Conservation (phyloP, 2,113 vertebrate species). For the Tichodroma muraria region DNA sequence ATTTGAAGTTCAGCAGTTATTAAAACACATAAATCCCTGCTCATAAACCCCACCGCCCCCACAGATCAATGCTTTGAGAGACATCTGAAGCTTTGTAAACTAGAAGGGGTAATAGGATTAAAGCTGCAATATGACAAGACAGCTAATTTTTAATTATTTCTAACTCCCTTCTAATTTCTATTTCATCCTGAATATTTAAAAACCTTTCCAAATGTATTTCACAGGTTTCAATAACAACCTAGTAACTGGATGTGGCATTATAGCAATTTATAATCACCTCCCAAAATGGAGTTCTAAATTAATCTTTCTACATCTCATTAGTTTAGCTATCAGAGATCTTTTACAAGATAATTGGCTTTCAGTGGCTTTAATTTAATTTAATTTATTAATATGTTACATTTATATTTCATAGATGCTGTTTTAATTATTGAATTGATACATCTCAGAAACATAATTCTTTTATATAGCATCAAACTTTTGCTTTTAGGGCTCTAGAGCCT, state of each 20-base stretch:
- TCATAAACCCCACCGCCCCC: not conserved
- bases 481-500: slow-evolving; percentile 7
- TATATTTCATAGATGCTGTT: slow-evolving; percentile 56
- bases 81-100: slow-evolving; percentile 25
- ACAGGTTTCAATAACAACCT: slow-evolving; percentile 47
- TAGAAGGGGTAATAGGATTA: slow-evolving; percentile 8
- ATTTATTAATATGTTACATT: slow-evolving; percentile 60
- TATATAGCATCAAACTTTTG: slow-evolving; percentile 21
- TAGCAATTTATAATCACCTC: slow-evolving; percentile 54
- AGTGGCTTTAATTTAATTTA: slow-evolving; percentile 53
- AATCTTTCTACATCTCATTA: slow-evolving; percentile 61
- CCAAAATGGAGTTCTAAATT: slow-evolving; percentile 45
- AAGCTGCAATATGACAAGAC: not conserved
- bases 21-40: not conserved
- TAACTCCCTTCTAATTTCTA: slow-evolving; percentile 38
- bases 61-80: not conserved
- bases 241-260: slow-evolving; percentile 34
- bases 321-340: slow-evolving; percentile 54
- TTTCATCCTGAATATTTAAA: slow-evolving; percentile 46
- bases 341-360: slow-evolving; percentile 57
- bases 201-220: slow-evolving; percentile 41
- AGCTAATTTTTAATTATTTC: slow-evolving; percentile 47
- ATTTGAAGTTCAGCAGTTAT: not conserved
- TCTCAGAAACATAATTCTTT: slow-evolving; percentile 45
- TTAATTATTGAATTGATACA: slow-evolving; percentile 58